Evolutionary conservation across 23 tunicate genomes (phyloP), one percentile per base, ranked within the genome.

Genomic region (Pegea sp.): DNA sequence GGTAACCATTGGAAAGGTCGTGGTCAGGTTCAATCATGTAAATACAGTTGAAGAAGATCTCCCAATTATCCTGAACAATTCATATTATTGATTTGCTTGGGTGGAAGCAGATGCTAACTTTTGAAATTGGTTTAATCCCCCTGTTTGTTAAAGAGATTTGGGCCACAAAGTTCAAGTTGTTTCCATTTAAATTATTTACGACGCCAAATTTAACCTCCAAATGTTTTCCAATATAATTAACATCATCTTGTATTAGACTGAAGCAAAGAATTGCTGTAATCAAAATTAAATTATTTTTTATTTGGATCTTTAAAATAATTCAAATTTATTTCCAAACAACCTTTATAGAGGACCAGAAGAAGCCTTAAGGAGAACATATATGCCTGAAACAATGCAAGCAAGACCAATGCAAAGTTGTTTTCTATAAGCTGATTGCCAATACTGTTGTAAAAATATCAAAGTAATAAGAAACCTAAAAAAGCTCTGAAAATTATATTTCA

Each of bases 11-110:
- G 2, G 31, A 22, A 3, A 48, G 23, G 23, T 27, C 26, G 22
- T 68, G 46, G 5, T 48, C 49, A 13, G 64, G 69, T 33, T 61
- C 64, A 1, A 76, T 24, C 75, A 68, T 76, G 61, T 54, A 68
- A 21, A 76, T 29, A 54, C 62, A 30, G 54, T 60, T 60, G 60
- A 76, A 76, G 53, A 44, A 76, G 24, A 76, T 27, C 21, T 62
- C 64, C 88, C 88, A 76, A 29, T 31, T 44, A 53, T 30, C 48
- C 86, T 66, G 43, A 13, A 70, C 29, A 7, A 29, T 34, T 5
- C 25, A 24, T 6, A 24, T 7, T 22, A 4, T 24, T 32, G 31
- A 22, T 28, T 19, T 52, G 11, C 16, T 11, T 11, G 46, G 16
- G 11, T 38, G 11, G 11, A 38, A 38, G 16, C 46, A 38, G 11